phyloP scores from a whole-genome alignment of 1,140 invertebrate species.

The Aphelenchoides fujianensis region DNA sequence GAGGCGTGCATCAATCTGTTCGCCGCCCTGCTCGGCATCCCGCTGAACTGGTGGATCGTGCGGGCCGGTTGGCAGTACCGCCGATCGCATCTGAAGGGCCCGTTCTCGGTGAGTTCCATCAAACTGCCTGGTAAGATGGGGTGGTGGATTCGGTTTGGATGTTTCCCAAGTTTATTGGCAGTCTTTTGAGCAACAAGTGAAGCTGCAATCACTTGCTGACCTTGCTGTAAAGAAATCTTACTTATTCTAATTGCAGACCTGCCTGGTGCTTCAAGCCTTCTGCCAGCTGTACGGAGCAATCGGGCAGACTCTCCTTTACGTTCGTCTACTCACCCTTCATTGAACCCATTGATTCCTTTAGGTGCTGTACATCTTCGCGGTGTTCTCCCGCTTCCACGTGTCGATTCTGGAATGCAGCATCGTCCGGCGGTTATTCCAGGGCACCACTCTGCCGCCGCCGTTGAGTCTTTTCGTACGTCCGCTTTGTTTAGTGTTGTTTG shows the following conservation, averaged over 20 bases:
- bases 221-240: too few relatives aligned
- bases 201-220: too few relatives aligned
- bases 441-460: not conserved
- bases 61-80: not conserved
- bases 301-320: constrained; percentile 7
- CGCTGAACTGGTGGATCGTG: not conserved
- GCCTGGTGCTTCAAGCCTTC: not conserved
- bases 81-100: not conserved
- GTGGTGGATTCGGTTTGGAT: too few relatives aligned
- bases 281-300: constrained; percentile 8
- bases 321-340: too few relatives aligned
- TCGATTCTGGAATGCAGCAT: not conserved
- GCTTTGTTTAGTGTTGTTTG: not conserved
- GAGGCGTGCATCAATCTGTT: not conserved
- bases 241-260: not conserved
- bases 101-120: not conserved
- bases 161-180: too few relatives aligned
- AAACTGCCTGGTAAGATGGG: too few relatives aligned
- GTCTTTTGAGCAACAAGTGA: too few relatives aligned
- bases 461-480: constrained; percentile 6
- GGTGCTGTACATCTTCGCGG: constrained; percentile 1
- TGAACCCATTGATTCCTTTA: too few relatives aligned
- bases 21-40: not conserved
- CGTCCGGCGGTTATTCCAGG: not conserved
- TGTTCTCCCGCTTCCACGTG: not conserved